Base-by-base conservation (phyloP, 2,113 vertebrate species). In the Lamprologus speciosus region DNA sequence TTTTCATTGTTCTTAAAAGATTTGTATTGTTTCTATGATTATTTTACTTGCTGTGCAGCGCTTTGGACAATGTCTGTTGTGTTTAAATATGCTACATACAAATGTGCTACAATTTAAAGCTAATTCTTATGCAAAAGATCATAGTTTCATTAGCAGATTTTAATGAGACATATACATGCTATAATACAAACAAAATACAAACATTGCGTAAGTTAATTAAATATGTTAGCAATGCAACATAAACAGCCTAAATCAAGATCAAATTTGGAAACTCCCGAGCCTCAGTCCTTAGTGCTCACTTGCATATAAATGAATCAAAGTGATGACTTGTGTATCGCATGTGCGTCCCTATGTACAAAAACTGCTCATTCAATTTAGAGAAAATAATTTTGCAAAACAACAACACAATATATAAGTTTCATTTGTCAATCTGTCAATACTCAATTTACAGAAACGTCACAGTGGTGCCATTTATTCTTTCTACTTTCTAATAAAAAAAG, bases 401-500 rank as follows among this genome's bases (percentile, higher is more conserved):
- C 40, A 75, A 26, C 23, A 73, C n/a, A 73, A 17, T 73, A 26
- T 1, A 45, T 73, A 73, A 73, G 14, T 75, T 28, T 47, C 21
- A 17, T 28, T 47, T 75, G 3, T 17, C 40, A 3, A 47, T 28
- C 21, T 19, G 42, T 17, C 14, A 75, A 75, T 75, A 1, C 23
- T 75, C 23, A 26, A 47, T 47, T 47, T 10, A 28, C 0, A 75
- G 13, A 31, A 78, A 51, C 0, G 2, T 51, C 16, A 83, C 82
- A 53, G 5, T 42, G 50, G 16, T 35, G 58, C 0, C 53, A 28
- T 80, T 42, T 40, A 37, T 54, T 63, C 33, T 17, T 1, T 21
- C 58, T 33, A 40, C 4, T 23, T 16, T 68, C 4, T 54, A 60
- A 81, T 14, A 80, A 16, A 47, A 26, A 28, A 58, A 51, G 8